A percentile compares a stretch with the other conserved stretches of the same genome.
Conservation (phyloP, 2,797 vertebrate genomes). For the Acrossocheilus fasciatus region DNA sequence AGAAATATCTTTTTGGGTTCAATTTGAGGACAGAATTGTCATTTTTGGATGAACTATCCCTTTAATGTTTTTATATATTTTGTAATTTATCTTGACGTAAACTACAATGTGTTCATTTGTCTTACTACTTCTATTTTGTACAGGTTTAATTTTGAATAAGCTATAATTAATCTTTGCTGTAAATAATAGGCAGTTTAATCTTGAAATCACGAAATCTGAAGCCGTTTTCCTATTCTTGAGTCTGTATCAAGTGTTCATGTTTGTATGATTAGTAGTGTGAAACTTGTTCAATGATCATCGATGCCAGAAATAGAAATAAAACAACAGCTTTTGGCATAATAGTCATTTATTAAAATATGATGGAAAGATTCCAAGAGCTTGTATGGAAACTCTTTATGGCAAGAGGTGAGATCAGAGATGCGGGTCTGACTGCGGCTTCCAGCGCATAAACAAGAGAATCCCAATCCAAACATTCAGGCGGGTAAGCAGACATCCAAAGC, state of each 20-base stretch:
- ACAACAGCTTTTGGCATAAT: slow-evolving; percentile 74
- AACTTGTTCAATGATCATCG: neutral
- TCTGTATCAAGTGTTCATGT: neutral
- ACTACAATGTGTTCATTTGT: neutral
- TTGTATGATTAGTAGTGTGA: slow-evolving; percentile 4
- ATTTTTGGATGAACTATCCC: neutral
- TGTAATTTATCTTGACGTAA: neutral
- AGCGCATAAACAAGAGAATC: slow-evolving; percentile 75
- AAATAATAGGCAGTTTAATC: slow-evolving; percentile 17
- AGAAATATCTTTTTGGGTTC: neutral
- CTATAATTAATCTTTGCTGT: neutral
- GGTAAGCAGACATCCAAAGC: slow-evolving; percentile 73
- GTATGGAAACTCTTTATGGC: slow-evolving; percentile 79
- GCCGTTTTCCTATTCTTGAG: neutral
- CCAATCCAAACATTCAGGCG: slow-evolving; percentile 75
- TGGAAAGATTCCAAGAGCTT: slow-evolving; percentile 79
- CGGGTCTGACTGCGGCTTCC: slow-evolving; percentile 73
- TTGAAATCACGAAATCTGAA: neutral
- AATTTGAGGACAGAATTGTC: neutral
- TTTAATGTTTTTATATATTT: neutral
- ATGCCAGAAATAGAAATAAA: slow-evolving; percentile 25
- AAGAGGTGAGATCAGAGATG: slow-evolving; percentile 78
- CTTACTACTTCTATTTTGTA: slow-evolving; percentile 1
- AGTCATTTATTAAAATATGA: slow-evolving; percentile 93
- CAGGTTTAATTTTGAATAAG: slow-evolving; percentile 8